Base-by-base conservation (phyloP, 1,140 invertebrate genomes). In the Cyphomyrmex costatus region DNA sequence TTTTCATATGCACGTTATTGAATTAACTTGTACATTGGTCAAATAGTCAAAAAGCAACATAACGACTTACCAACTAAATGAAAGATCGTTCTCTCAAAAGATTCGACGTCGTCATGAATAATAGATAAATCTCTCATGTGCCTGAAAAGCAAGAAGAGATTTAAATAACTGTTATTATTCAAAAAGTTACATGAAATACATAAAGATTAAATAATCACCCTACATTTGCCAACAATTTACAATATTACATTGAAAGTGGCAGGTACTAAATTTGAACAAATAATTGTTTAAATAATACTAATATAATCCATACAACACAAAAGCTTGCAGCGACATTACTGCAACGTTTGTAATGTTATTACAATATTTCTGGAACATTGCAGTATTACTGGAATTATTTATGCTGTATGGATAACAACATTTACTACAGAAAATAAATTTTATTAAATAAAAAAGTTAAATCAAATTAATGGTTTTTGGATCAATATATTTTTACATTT, bases 101-200 rank as follows among this genome's bases (percentile, higher is more conserved):
- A 88, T 80, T 89, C 87, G 87, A 87, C 74, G 84, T 90, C 88
- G 91, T 93, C 93, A 94, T 94, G 89, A 89, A 92, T 91, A 89
- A 85, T 63, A 61, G 60, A 49, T 49, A 86, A 36, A 6, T 10
- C 33, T 14, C 10, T 30, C n/a, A 10, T 86, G 71, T 19, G 46
- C 30, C 88, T 89, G 61, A 65, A 83, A 4, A 66, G 30, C 2
- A 7, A 7, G 51, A 65, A 68, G 12, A 36, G 5, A 30, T 42
- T 42, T 24, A 86, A 58, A 60, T 70, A n/a, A n/a, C 14, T 80
- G 21, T 12, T n/a, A n/a, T n/a, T n/a, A n/a, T n/a, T 49, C 6
- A 63, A 24, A 65, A 30, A 21, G 4, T 65, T n/a, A 42, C 24
- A 42, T n/a, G 16, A 3, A 0, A 19, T 30, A 58, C 36, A 30